Evolutionary conservation across 23 tunicate species (phyloP), one percentile per base, ranked within the genome.

Genomic region (Styela clava): DNA sequence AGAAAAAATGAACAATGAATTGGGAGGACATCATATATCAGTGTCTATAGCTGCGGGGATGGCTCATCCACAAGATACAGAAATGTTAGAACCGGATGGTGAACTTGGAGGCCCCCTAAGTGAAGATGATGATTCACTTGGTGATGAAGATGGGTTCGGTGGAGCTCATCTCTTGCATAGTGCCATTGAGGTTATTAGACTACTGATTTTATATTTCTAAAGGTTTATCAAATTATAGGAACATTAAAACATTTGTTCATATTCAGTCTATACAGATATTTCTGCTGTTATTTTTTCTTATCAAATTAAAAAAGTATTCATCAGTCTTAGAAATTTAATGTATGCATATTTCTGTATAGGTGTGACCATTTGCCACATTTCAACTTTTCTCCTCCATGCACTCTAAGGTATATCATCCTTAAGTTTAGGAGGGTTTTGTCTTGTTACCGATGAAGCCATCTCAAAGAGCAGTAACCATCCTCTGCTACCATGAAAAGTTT

Each of bases 51-150:
- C 71, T 22, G 12, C 56, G 16, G 65, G 81, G 5, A 23, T 76
- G 52, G 16, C 65, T 52, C 81, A 76, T 44, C 30, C 64, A 25
- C 52, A 76, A 44, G 81, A 76, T 24, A 23, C 64, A 20, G 64
- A 76, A 3, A 44, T 76, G 27, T 18, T 76, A 64, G 81, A 52
- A 44, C 62, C 64, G 0, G 81, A 76, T 44, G 71, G 26, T 44
- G 81, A 76, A 24, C 16, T 76, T 0, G 21, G 64, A 16, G 79
- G 63, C 16, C 65, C 78, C 25, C 62, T 78, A 64, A 81, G 83
- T 71, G 95, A 85, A 24, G 86, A 88, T 69, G 97, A 91, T 44
- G 85, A 34, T n/a, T 88, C 84, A 35, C 79, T 65, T 1, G 97
- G 84, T 61, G 97, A 82, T 56, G 86, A 79, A 22, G 83, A 70